Conservation (phyloP, 2,113 vertebrate species). For the Hippocampus zosterae region DNA sequence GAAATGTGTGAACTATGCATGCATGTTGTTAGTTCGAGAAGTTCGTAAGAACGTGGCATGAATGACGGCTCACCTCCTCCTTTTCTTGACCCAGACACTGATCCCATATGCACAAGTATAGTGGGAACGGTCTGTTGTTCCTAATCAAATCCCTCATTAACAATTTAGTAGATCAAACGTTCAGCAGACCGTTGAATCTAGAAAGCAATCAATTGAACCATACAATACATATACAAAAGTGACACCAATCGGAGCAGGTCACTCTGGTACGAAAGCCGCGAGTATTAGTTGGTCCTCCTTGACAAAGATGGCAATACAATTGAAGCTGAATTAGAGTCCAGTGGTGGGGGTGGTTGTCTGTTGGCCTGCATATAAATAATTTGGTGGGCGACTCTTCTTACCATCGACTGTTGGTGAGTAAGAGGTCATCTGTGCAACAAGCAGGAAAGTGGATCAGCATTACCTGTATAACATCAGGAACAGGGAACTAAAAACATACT, state of each 20-base stretch:
- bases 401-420: constrained; percentile 51
- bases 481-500: neutral
- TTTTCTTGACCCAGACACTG: constrained; percentile 52
- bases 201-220: constrained; percentile 33
- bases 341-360: constrained; percentile 45
- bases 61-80: constrained; percentile 24
- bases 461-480: constrained; percentile 11
- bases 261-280: constrained; percentile 1
- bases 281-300: constrained; percentile 11
- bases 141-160: constrained; percentile 67
- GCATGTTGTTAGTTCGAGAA: constrained; percentile 2
- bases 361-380: constrained; percentile 63
- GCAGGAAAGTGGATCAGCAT: constrained; percentile 42
- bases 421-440: constrained; percentile 59
- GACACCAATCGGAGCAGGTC: neutral
- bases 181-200: constrained; percentile 42
- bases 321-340: constrained; percentile 56
- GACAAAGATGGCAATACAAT: constrained; percentile 21
- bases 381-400: constrained; percentile 59
- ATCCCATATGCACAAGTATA: constrained; percentile 51
- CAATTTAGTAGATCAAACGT: constrained; percentile 61
- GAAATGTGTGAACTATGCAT: neutral
- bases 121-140: constrained; percentile 37
- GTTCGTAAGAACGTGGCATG: constrained; percentile 19
- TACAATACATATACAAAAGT: constrained; percentile 11